Evolutionary conservation across 2,888 invertebrate genomes (phyloP).

Genomic region (Subacronicta megacephala): DNA sequence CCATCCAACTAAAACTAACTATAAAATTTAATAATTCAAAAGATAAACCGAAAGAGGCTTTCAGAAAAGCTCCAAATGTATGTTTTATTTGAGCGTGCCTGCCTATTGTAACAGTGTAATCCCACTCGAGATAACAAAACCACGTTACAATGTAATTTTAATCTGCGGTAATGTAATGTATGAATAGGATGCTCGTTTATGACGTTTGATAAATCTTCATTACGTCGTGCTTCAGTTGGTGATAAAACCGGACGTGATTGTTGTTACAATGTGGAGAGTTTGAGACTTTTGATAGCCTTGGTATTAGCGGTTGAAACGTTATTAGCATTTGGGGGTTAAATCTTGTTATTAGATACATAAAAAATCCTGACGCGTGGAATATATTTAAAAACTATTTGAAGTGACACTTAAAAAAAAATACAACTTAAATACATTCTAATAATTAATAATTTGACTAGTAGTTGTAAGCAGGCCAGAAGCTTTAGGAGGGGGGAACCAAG

Average conservation of each 20-base stretch:
- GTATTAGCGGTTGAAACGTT: constrained; percentile 17
- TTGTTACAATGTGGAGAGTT: constrained; percentile 38
- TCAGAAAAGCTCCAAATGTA: constrained; percentile 36
- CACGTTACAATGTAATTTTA: constrained; percentile 52
- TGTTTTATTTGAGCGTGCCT: constrained; percentile 36
- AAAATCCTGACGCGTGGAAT: constrained; percentile 30
- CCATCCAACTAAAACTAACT: constrained; percentile 36
- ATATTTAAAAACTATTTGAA: no score
- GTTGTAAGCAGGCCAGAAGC: no score
- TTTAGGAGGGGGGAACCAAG: no score
- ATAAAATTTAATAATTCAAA: constrained; percentile 30
- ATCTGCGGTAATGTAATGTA: constrained; percentile 39
- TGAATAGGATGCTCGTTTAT: constrained; percentile 45
- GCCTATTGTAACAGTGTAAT: constrained; percentile 30
- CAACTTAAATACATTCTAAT: no score
- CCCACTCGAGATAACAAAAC: constrained; percentile 36
- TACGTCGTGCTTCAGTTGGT: constrained; percentile 33
- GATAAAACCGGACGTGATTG: constrained; percentile 45
- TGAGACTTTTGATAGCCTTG: not conserved
- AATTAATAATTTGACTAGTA: no score
- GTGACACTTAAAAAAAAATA: no score
- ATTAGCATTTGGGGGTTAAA: constrained; percentile 10
- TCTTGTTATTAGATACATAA: no score
- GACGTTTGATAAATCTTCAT: constrained; percentile 51
- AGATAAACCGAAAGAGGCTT: constrained; percentile 42